These are phyloP conservation scores for Trogon surrucura DNA, from an alignment of 2,113 vertebrate genomes.

Conservation along the genomic window DNA sequence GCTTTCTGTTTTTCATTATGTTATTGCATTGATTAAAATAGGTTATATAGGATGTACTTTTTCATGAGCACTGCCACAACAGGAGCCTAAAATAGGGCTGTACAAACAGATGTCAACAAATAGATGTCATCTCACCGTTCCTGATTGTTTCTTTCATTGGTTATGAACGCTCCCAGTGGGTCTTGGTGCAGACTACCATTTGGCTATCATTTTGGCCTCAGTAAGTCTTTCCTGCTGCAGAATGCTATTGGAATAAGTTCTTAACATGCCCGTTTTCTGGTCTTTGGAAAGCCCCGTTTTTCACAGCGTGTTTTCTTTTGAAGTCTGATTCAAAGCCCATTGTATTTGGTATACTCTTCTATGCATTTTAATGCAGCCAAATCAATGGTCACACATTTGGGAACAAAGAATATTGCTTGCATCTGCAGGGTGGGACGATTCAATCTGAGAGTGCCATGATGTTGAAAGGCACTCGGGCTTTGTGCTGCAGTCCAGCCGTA, in stretches of 20 bases:
- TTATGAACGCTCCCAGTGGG: background rate
- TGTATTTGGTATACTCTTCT: background rate
- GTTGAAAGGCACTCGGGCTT: background rate
- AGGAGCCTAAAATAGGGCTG: background rate
- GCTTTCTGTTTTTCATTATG: background rate
- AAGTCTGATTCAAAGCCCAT: slow-evolving; percentile 36
- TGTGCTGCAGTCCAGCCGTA: background rate
- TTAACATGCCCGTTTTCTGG: background rate
- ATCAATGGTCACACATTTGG: slow-evolving; percentile 13
- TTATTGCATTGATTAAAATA: background rate
- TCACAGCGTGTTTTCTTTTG: slow-evolving; percentile 33
- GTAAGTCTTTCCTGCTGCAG: background rate
- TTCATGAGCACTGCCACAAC: background rate
- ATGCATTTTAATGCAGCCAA: slow-evolving; percentile 43
- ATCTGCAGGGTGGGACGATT: slow-evolving; percentile 51
- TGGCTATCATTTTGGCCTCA: background rate
- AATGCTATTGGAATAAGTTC: background rate
- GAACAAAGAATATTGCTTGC: background rate
- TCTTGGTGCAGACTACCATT: background rate
- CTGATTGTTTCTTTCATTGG: background rate
- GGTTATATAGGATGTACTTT: background rate
- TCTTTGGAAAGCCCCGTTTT: slow-evolving; percentile 29
- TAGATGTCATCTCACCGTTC: background rate
- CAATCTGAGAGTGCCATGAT: background rate
- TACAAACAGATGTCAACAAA: background rate